Base-by-base conservation (phyloP, 2,888 invertebrate species). In the Drosophila parthenogenetica region DNA sequence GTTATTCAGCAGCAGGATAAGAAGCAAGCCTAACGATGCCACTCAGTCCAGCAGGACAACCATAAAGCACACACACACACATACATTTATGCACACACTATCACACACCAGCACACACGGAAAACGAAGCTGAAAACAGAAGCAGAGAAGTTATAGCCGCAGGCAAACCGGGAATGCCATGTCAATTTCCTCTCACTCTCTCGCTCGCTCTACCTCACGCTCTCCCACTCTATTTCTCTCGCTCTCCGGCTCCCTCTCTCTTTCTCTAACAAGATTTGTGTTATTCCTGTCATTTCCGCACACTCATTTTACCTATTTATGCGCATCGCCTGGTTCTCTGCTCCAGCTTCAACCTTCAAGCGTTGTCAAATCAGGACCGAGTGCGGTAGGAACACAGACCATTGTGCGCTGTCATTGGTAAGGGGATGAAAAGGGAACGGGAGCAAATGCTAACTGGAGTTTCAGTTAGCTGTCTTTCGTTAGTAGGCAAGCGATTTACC, bases 321-420 rank as follows among this genome's bases (percentile, higher is more conserved):
- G 64, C 43, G 45, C 22, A 62, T 32, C 16, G 54, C 50, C 42
- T 51, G 51, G 5, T 13, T 35, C 35, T 35, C 35, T 35, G 13
- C 35, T 22, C 8, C 45, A 32, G 35, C 32, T 25, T 22, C 25
- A n/a, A 22, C 17, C 37, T 61, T 57, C 49, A 62, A 63, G 69
- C 62, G 22, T 57, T 49, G 64, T 71, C 79, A 85, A 89, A 85
- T 87, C 89, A 89, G 82, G 63, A 89, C 69, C 64, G 69, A 85
- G 85, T 85, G 85, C 79, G 85, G 89, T 85, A 85, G 77, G 79
- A 80, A 74, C 63, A 58, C 59, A 64, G 45, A 49, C 57, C 64
- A 66, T 78, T 73, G 39, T 61, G 63, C 45, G 49, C 48, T 42
- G 8, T 22, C 2, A 2, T n/a, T 2, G 3, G 7, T 13, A 4